Evolutionary conservation across 1,140 invertebrate genomes (phyloP).

Genomic region (Elymnias hypermnestra): DNA sequence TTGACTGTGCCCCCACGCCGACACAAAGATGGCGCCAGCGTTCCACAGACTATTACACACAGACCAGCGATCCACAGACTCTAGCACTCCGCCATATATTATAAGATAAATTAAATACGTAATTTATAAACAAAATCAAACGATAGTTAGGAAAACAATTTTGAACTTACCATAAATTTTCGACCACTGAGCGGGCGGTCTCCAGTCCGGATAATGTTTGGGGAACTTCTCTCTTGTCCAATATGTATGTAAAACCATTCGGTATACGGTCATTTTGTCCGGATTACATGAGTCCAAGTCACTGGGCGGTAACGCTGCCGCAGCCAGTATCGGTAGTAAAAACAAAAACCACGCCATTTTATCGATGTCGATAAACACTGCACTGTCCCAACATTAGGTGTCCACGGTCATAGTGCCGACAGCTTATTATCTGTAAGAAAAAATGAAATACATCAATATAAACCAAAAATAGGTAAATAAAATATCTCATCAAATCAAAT

Average conservation of each 20-base stretch:
- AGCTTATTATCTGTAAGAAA: conserved; percentile 45
- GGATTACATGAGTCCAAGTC: conserved; percentile 64
- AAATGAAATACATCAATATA: too few species aligned
- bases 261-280: conserved; percentile 86
- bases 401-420: conserved; percentile 17
- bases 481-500: too few species aligned
- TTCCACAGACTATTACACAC: too few species aligned
- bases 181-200: conserved; percentile 93
- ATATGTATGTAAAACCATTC: conserved; percentile 89
- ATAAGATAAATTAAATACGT: too few species aligned
- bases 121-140: too few species aligned
- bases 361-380: conserved; percentile 36
- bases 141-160: too few species aligned
- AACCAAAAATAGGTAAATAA: too few species aligned
- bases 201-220: conserved; percentile 94
- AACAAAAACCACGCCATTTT: conserved; percentile 45
- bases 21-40: too few species aligned
- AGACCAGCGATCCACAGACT: too few species aligned
- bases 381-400: conserved; percentile 40
- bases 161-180: conserved; percentile 92
- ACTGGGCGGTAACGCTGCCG: conserved; percentile 30
- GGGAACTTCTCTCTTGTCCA: conserved; percentile 94
- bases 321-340: conserved; percentile 36
- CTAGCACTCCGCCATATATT: too few species aligned
- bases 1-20: too few species aligned